Evolutionary conservation across 2,113 vertebrate species (phyloP), one percentile per base, ranked within the genome.

Genomic region (Beaufortia kweichowensis): DNA sequence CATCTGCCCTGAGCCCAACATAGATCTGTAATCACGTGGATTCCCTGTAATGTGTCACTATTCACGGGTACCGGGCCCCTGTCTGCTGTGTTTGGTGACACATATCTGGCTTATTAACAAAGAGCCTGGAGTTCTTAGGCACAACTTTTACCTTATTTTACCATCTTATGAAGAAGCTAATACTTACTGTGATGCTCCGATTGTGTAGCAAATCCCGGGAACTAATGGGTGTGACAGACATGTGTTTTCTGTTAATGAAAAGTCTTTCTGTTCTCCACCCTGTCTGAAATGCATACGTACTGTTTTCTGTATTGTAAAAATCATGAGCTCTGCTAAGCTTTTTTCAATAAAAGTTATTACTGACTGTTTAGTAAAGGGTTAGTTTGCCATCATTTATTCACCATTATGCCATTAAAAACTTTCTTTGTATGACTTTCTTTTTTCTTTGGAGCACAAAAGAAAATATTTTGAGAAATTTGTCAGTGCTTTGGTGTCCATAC

Each of bases 21-120:
- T 73, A 69, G 57, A 65, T 62, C 19, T 19, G 64, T 79, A 80
- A 76, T 81, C 69, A 56, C 63, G 41, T 73, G 65, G 69, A 81
- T 69, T 68, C 69, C 69, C 33, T 60, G 77, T 77, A 77, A 84
- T 81, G 79, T 81, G 72, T 68, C 79, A 77, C 82, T 79, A 84
- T 84, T 74, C 68, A 41, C 6, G 31, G 64, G 77, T 53, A 31
- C 15, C 60, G 6, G n/a, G 56, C 68, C 66, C 77, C 69, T 21
- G 26, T 74, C 63, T 81, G 62, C 76, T 84, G 39, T 21, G 50
- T 60, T 79, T 59, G 68, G 66, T 76, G 76, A 79, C 79, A 79
- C 77, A 81, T 81, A 74, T 68, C 77, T 69, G 14, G 11, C 62
- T 79, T 64, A 84, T 74, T 72, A 81, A 68, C 79, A 63, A 67